Percentiles rank a stretch among this genome's conserved stretches.
These are phyloP conservation scores for Etheostoma spectabile DNA, from an alignment of 2,113 vertebrate species.

Conservation along the genomic window DNA sequence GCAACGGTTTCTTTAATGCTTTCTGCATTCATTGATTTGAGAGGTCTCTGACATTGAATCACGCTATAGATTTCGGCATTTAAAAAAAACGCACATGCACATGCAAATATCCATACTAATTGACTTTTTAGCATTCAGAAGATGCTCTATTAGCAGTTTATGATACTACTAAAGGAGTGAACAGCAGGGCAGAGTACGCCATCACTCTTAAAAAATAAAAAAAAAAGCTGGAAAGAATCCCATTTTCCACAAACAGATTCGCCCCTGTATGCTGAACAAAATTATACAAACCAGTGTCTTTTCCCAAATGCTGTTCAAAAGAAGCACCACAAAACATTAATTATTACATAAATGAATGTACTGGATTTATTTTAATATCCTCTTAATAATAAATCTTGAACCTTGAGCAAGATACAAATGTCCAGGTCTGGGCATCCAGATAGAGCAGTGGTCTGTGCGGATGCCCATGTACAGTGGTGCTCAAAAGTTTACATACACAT, in stretches of 20 bases:
- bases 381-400: slow-evolving; percentile 1
- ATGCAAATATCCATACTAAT: slow-evolving; percentile 69
- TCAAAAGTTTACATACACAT: no score
- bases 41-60: slow-evolving; percentile 73
- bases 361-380: not conserved
- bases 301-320: slow-evolving; percentile 6
- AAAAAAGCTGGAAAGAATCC: slow-evolving; percentile 23
- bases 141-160: slow-evolving; percentile 55
- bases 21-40: slow-evolving; percentile 75
- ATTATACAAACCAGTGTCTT: not conserved
- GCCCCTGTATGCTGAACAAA: slow-evolving; percentile 16
- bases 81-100: slow-evolving; percentile 49
- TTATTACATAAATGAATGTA: slow-evolving; percentile 2
- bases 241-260: slow-evolving; percentile 29
- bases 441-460: no score
- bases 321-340: not conserved
- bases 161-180: slow-evolving; percentile 25
- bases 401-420: not conserved
- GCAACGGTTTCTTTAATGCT: slow-evolving; percentile 77
- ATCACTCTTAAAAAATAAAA: slow-evolving; percentile 9
- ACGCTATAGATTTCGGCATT: slow-evolving; percentile 71
- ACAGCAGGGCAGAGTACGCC: slow-evolving; percentile 20
- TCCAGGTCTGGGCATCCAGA: no score
- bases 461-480: no score
- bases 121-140: slow-evolving; percentile 73